Evolutionary conservation across 2,888 invertebrate species (phyloP).

Genomic region (Sphaerophoria taeniata): DNA sequence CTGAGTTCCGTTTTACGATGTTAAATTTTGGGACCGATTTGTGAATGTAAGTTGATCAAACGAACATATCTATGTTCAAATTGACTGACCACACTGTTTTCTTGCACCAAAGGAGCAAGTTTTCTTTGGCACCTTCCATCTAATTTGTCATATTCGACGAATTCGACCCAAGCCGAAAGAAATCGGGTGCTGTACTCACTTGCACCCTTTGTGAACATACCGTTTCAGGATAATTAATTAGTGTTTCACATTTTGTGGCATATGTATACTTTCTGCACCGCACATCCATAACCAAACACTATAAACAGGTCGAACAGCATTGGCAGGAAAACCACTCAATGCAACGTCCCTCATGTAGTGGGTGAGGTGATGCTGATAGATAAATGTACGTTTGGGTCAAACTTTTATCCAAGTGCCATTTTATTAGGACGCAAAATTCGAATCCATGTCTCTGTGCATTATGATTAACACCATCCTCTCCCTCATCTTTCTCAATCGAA

Average conservation of each 20-base stretch:
- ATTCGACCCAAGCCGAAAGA: constrained; percentile 51
- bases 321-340: not conserved
- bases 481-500: constrained; percentile 5
- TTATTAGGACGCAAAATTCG: constrained; percentile 66
- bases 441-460: constrained; percentile 58
- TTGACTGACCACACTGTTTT: constrained; percentile 33
- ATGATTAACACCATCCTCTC: constrained; percentile 61
- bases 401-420: constrained; percentile 67
- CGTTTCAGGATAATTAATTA: constrained; percentile 66
- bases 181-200: constrained; percentile 30
- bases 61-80: not conserved
- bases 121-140: constrained; percentile 12
- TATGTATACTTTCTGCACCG: not conserved
- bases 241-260: constrained; percentile 58
- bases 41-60: no score
- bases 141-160: constrained; percentile 68
- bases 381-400: constrained; percentile 75
- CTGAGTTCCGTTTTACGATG: no score
- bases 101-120: not conserved
- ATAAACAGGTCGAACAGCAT: constrained; percentile 26
- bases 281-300: not conserved
- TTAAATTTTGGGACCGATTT: no score
- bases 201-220: constrained; percentile 41
- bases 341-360: constrained; percentile 23
- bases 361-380: constrained; percentile 65